A percentile compares a stretch with the other conserved stretches of the same genome.
Evolutionary conservation across 2,113 vertebrate species (phyloP).

Genomic region (Chitala chitala): DNA sequence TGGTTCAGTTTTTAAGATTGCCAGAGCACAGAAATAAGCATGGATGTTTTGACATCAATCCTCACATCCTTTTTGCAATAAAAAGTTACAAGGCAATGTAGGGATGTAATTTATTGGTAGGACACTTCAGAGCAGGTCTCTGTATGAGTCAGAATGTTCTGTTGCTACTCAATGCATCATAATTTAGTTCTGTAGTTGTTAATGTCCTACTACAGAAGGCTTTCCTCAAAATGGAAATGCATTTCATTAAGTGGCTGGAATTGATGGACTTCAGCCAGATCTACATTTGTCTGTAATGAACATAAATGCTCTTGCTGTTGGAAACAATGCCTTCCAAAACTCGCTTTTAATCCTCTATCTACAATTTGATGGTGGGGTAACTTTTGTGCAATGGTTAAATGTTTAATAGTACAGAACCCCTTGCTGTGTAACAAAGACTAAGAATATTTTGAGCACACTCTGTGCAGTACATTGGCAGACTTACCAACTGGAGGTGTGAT

Average conservation of each 20-base stretch:
- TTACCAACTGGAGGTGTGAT: no score
- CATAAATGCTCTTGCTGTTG: background rate
- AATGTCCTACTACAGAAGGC: background rate
- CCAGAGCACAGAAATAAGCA: background rate
- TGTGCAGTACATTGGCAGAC: no score
- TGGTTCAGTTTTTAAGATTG: background rate
- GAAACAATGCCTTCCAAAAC: background rate
- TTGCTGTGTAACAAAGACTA: no score
- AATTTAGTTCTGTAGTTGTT: conserved; percentile 14
- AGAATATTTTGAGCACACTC: no score
- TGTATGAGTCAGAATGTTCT: conserved; percentile 3
- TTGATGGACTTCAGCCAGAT: background rate
- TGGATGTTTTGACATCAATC: background rate
- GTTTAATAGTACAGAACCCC: no score
- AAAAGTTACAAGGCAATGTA: background rate
- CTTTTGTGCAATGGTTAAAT: no score
- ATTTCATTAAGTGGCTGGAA: conserved; percentile 8
- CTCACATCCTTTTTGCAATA: background rate
- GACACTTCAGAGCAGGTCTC: background rate
- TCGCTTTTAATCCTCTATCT: no score
- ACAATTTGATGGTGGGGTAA: no score
- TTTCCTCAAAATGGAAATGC: conserved; percentile 13
- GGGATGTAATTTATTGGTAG: conserved; percentile 1
- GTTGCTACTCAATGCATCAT: conserved; percentile 11
- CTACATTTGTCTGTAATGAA: background rate